A percentile compares a stretch with the other conserved stretches of the same genome.
phyloP scores from a whole-genome alignment of 2,797 vertebrate species.

The Acanthurus tractus region DNA sequence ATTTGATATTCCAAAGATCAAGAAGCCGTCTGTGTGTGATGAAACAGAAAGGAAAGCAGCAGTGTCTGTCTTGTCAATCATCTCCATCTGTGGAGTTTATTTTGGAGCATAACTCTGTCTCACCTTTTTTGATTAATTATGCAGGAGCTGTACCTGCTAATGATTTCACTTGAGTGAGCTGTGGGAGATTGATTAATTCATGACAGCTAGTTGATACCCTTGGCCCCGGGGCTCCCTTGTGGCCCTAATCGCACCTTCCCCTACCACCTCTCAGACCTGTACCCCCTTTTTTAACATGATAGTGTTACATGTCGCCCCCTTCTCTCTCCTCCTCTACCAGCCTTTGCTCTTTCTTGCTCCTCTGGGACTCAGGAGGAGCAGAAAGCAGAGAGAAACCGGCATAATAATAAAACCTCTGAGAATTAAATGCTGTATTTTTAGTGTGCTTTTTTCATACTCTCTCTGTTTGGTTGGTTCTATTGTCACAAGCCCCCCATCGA shows the following conservation, averaged over 20 bases:
- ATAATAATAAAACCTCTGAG: slow-evolving; percentile 71
- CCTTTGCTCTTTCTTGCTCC: slow-evolving; percentile 23
- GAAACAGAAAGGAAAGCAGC: background rate
- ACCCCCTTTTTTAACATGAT: slow-evolving; percentile 3
- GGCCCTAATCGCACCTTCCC: slow-evolving; percentile 43
- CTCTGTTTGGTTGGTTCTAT: background rate
- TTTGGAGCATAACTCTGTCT: slow-evolving; percentile 56
- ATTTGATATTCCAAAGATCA: no score
- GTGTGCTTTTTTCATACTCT: background rate
- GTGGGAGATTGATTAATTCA: slow-evolving; percentile 74
- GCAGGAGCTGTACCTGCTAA: slow-evolving; percentile 69
- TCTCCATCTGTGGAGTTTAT: slow-evolving; percentile 70
- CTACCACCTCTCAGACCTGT: slow-evolving; percentile 1
- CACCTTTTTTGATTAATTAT: slow-evolving; percentile 71
- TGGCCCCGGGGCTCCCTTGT: slow-evolving; percentile 50
- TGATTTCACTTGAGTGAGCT: slow-evolving; percentile 72
- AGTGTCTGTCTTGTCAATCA: background rate
- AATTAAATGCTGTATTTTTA: slow-evolving; percentile 35
- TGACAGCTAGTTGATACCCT: slow-evolving; percentile 69
- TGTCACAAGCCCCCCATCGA: slow-evolving; percentile 10
- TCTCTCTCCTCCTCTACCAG: slow-evolving; percentile 3
- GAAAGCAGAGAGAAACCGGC: slow-evolving; percentile 33
- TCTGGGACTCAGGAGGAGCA: slow-evolving; percentile 42
- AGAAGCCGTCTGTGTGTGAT: no score
- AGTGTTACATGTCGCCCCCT: slow-evolving; percentile 19